phyloP scores from a whole-genome alignment of 1,140 invertebrate genomes.

The Brachionus koreanus region DNA sequence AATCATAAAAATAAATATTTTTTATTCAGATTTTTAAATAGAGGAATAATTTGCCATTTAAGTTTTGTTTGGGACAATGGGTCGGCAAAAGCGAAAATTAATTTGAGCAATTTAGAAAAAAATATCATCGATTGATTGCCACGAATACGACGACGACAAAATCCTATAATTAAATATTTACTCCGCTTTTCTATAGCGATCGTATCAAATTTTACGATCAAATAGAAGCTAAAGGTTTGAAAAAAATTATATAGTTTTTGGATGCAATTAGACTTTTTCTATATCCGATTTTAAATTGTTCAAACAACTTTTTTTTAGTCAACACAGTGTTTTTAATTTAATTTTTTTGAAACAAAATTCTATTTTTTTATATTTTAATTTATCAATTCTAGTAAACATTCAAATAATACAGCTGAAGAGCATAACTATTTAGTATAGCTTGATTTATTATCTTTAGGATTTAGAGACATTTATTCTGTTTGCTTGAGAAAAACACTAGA shows the following conservation, averaged over 20 bases:
- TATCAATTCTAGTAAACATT: not conserved
- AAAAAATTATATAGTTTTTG: not conserved
- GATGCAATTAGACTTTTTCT: not conserved
- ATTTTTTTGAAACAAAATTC: not conserved
- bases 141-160: conserved; percentile 9
- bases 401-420: not conserved
- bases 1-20: conserved; percentile 31
- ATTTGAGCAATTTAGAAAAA: not conserved
- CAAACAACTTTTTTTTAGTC: not conserved
- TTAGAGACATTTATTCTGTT: conserved; percentile 38
- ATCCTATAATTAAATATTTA: conserved; percentile 39
- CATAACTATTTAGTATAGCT: not conserved
- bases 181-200: not conserved
- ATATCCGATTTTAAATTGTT: not conserved
- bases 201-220: not conserved
- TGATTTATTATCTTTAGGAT: conserved; percentile 42
- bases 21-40: conserved; percentile 19
- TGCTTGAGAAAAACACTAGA: conserved; percentile 33
- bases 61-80: not conserved
- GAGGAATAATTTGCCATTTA: conserved; percentile 9
- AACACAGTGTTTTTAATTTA: not conserved
- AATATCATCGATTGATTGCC: not conserved
- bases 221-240: not conserved
- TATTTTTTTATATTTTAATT: not conserved
- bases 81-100: not conserved